Evolutionary conservation across 2,888 invertebrate species (phyloP), one percentile per base, ranked within the genome.

Genomic region (Paralinhomoeus sp.): DNA sequence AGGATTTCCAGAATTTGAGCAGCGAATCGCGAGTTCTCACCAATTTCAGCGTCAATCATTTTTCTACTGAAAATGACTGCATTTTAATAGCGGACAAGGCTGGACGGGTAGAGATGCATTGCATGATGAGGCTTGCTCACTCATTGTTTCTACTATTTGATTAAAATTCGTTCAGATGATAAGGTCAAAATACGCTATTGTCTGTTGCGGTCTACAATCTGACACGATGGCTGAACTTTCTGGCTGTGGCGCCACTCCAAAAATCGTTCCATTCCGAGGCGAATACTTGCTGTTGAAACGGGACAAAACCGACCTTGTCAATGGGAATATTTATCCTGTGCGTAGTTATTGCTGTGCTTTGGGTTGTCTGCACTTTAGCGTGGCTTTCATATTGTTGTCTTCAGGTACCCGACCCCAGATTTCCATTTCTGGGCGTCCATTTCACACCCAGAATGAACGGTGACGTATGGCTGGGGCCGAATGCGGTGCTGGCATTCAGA

Each of bases 351-450:
- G 3, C 20, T 20, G 38, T n/a, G n/a, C n/a, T n/a, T n/a, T n/a
- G n/a, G n/a, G n/a, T n/a, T n/a, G n/a, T n/a, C n/a, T n/a, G n/a
- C n/a, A n/a, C n/a, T n/a, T n/a, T n/a, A n/a, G n/a, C n/a, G n/a
- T n/a, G n/a, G n/a, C n/a, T n/a, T n/a, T n/a, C n/a, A n/a, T n/a
- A n/a, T n/a, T n/a, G n/a, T n/a, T n/a, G n/a, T n/a, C n/a, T n/a
- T n/a, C n/a, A n/a, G 73, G 89, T 97, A 12, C 93, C 97, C 15
- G 84, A 97, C 70, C 80, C 91, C 1, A 71, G 79, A 47, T 82
- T 91, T 62, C 97, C 97, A 42, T 99, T 99, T 66, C 70, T 99
- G 34, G 97, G 97, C 3, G 93, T 97, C 2, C 97, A 99, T 67
- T 82, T 73, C 59, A 99, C 97, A 7, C 97, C 93, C 0, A 73